Evolutionary conservation across 2,888 invertebrate species (phyloP).

Genomic region (Lissonota sp.): DNA sequence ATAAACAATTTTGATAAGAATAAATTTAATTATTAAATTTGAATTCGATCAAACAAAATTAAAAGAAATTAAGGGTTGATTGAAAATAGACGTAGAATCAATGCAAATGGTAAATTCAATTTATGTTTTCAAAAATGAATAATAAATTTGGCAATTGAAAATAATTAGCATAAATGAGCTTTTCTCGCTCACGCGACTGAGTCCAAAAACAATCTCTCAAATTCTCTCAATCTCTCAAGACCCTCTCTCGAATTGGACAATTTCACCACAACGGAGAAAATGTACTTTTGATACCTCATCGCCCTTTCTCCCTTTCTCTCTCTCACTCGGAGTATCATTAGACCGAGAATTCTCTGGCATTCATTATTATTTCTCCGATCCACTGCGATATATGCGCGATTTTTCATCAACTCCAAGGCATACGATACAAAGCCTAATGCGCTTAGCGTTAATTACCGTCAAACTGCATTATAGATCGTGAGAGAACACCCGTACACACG

Average conservation of each 20-base stretch:
- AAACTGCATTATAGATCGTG: slow-evolving; percentile 37
- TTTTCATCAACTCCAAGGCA: slow-evolving; percentile 28
- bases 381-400: slow-evolving; percentile 15
- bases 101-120: no score
- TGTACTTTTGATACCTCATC: background rate
- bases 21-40: no score
- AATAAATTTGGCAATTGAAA: no score
- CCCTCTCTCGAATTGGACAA: slow-evolving; percentile 16
- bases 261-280: slow-evolving; percentile 40
- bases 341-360: slow-evolving; percentile 23
- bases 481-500: background rate
- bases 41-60: no score
- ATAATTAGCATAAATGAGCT: no score
- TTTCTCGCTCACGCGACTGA: no score
- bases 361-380: slow-evolving; percentile 48
- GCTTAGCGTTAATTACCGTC: slow-evolving; percentile 60
- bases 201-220: slow-evolving; percentile 5
- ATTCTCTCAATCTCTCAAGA: slow-evolving; percentile 54
- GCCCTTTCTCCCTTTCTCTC: slow-evolving; percentile 16
- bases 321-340: slow-evolving; percentile 25
- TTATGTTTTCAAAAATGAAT: no score
- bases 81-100: no score
- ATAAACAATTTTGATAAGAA: no score
- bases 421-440: slow-evolving; percentile 31
- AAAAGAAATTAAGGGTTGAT: no score